phyloP scores from a whole-genome alignment of 2,113 vertebrate species.

The Tyto alba region DNA sequence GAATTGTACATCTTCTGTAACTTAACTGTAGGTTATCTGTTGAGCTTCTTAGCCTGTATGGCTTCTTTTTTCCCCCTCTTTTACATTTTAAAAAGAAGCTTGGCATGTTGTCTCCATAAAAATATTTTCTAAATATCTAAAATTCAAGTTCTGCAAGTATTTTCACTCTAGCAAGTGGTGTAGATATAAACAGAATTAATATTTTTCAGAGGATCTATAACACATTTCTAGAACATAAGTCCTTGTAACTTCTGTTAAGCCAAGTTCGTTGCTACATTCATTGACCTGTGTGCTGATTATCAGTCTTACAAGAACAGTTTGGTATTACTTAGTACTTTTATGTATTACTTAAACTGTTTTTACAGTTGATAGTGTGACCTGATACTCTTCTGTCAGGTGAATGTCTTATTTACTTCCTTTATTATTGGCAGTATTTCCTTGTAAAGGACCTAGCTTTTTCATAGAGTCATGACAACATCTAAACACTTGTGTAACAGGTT shows the following conservation, averaged over 20 bases:
- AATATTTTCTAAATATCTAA: not conserved
- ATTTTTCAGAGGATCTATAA: not conserved
- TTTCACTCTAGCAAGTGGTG: not conserved
- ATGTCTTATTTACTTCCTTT: not conserved
- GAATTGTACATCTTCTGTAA: not conserved
- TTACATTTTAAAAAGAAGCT: not conserved
- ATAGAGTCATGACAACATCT: not conserved
- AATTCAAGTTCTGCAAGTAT: not conserved
- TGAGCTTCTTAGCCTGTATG: not conserved
- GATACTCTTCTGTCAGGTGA: not conserved
- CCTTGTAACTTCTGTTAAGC: not conserved
- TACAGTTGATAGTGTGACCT: not conserved
- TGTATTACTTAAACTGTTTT: not conserved
- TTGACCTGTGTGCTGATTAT: not conserved
- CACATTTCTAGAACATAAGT: not conserved
- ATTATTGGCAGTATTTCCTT: not conserved
- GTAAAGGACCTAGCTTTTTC: not conserved
- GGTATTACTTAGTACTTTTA: not conserved
- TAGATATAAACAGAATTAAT: not conserved
- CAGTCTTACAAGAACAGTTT: not conserved
- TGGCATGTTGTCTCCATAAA: not conserved
- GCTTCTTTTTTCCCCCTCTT: accelerated
- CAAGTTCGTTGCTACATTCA: not conserved
- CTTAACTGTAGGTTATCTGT: not conserved
- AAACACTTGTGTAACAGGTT: not conserved